Base-by-base conservation (phyloP, 2,113 vertebrate genomes). In the Octodon degus region DNA sequence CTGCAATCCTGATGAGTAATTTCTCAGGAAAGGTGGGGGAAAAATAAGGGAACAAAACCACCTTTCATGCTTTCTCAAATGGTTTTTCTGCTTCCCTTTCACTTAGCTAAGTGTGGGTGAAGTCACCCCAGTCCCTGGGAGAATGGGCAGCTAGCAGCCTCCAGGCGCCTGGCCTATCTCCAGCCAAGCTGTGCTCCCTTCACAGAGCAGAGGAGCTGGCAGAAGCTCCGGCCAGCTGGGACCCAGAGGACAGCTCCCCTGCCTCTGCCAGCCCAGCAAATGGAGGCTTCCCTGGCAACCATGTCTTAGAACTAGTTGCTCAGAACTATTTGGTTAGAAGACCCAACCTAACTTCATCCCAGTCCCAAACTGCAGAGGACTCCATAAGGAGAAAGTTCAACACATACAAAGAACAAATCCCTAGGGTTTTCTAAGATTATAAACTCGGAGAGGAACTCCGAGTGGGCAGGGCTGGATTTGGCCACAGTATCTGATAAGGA, bases 401-500 rank as follows among this genome's bases (percentile, higher is more conserved):
- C 34, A 72, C 8, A 16, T 19, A 43, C 32, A n/a, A 20, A 63
- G 77, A 77, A 67, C 40, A 60, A 90, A 86, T 92, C 55, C 63
- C 91, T 4, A 17, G 63, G 60, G 87, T 68, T 67, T 86, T 74
- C 88, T 65, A 68, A 77, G 85, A 37, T 74, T 27, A 37, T 13
- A 80, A 53, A 91, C 16, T 91, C 37, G 58, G 93, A 47, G 37
- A 27, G 68, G 50, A 74, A 77, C 77, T 80, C 22, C 70, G 58
- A 65, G 7, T 58, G 40, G 83, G 89, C 83, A 94, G 92, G 65
- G 87, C 81, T 87, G 24, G 58, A 22, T 86, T 97, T 86, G 74
- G 72, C 68, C 76, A 80, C 37, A 83, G 47, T 86, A 89, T 30
- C 93, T 83, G 95, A 93, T 88, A 95, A 95, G 68, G 68, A 89